These are phyloP conservation scores for Hyla sarda DNA, from an alignment of 2,113 vertebrate species.

Conservation along the genomic window DNA sequence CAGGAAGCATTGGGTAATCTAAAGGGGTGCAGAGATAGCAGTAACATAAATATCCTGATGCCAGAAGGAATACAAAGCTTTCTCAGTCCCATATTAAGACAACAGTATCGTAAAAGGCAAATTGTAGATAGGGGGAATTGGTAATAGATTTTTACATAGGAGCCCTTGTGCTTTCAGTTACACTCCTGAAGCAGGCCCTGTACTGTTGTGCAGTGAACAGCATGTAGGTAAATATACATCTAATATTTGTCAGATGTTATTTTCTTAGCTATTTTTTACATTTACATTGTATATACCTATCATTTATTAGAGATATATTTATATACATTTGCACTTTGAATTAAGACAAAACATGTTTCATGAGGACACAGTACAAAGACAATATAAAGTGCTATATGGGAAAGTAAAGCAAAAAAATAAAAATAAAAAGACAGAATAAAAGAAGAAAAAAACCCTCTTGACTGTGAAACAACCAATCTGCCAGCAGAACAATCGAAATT, in stretches of 20 bases:
- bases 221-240: neutral
- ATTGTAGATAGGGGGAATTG: no score
- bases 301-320: neutral
- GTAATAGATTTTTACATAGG: no score
- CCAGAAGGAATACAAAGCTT: no score
- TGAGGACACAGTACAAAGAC: neutral
- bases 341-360: neutral
- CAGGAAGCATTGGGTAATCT: no score
- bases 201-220: no score
- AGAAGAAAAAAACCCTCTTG: neutral
- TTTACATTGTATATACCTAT: neutral
- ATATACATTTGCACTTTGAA: neutral
- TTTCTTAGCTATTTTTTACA: neutral
- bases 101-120: no score
- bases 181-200: no score
- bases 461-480: neutral
- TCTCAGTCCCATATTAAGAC: no score
- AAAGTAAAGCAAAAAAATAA: neutral
- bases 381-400: neutral
- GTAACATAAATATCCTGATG: no score
- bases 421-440: neutral
- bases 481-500: conserved; percentile 24
- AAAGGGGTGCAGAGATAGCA: no score
- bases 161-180: no score
- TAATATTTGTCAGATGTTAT: neutral